Percentiles rank a stretch among this genome's conserved stretches.
phyloP scores from a whole-genome alignment of 1,140 invertebrate genomes.

The Drosophila athabasca region DNA sequence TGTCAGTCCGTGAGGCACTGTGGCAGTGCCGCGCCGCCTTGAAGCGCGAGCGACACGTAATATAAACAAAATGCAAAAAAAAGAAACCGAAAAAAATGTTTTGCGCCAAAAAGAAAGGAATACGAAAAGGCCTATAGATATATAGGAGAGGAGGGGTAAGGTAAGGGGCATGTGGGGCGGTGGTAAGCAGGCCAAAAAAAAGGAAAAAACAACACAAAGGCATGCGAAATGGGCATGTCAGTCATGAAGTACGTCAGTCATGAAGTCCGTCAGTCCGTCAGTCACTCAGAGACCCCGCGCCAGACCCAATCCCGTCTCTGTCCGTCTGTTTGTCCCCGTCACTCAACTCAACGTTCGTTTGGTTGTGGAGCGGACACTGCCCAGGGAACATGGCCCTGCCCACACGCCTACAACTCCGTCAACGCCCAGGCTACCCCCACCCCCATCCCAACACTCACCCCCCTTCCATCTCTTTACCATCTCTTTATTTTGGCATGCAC shows the following conservation, averaged over 20 bases:
- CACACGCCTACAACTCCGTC: conserved; percentile 42
- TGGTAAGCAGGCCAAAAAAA: conserved; percentile 51
- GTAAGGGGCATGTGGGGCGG: conserved; percentile 15
- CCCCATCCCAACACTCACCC: neutral
- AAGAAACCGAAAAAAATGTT: conserved; percentile 29
- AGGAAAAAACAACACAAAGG: conserved; percentile 49
- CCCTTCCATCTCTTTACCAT: neutral
- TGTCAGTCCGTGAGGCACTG: conserved; percentile 62
- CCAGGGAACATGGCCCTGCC: conserved; percentile 28
- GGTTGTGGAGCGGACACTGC: conserved; percentile 43
- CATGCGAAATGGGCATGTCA: conserved; percentile 74
- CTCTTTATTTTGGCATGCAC: conserved; percentile 75
- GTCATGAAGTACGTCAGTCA: conserved; percentile 33
- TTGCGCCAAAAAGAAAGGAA: conserved; percentile 60
- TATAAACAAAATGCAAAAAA: conserved; percentile 77
- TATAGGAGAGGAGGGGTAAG: neutral
- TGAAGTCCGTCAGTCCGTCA: neutral
- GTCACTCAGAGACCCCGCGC: conserved; percentile 48
- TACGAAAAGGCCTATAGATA: conserved; percentile 26
- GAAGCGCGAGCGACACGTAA: conserved; percentile 65
- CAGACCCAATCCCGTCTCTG: neutral
- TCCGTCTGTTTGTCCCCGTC: conserved; percentile 23
- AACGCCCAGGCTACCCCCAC: conserved; percentile 3
- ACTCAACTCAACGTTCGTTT: conserved; percentile 48
- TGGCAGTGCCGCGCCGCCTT: conserved; percentile 55